These are phyloP conservation scores for Araneus ventricosus DNA, from an alignment of 1,140 invertebrate genomes.

Conservation along the genomic window DNA sequence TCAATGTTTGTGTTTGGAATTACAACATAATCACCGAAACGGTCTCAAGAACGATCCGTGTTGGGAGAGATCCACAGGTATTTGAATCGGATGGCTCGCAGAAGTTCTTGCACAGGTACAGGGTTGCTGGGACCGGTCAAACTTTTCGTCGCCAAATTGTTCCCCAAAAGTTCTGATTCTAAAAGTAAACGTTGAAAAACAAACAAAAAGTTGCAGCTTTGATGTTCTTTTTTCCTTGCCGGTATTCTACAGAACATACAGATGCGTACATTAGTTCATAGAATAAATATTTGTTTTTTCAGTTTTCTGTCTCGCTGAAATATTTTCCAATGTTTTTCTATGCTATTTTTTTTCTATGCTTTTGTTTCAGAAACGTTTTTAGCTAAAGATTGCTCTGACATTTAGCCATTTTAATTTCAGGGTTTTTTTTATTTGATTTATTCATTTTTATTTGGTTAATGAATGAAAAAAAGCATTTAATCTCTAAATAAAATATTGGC, in stretches of 20 bases:
- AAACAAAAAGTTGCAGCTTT: background rate
- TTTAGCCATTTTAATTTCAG: too few relatives aligned
- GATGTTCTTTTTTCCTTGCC: background rate
- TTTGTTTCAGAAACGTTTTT: too few relatives aligned
- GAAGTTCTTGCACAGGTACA: slow-evolving; percentile 52
- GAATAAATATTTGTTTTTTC: slow-evolving; percentile 2
- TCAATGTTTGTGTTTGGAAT: background rate
- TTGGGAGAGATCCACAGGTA: slow-evolving; percentile 42
- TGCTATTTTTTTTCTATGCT: background rate
- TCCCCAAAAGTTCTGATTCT: background rate
- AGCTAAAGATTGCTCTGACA: too few relatives aligned
- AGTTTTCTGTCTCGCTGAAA: background rate
- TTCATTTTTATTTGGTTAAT: too few relatives aligned
- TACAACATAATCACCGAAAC: background rate
- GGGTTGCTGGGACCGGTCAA: background rate
- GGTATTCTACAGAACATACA: background rate
- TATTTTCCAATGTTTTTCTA: background rate
- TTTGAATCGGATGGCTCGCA: slow-evolving; percentile 47
- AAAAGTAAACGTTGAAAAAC: slow-evolving; percentile 37
- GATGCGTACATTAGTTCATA: background rate
- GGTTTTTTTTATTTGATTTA: too few relatives aligned
- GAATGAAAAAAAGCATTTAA: too few relatives aligned
- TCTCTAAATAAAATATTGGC: too few relatives aligned
- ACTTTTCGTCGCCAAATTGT: slow-evolving; percentile 39
- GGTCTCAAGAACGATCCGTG: background rate